Conservation (phyloP, 2,113 vertebrate species). For the Ictalurus punctatus region DNA sequence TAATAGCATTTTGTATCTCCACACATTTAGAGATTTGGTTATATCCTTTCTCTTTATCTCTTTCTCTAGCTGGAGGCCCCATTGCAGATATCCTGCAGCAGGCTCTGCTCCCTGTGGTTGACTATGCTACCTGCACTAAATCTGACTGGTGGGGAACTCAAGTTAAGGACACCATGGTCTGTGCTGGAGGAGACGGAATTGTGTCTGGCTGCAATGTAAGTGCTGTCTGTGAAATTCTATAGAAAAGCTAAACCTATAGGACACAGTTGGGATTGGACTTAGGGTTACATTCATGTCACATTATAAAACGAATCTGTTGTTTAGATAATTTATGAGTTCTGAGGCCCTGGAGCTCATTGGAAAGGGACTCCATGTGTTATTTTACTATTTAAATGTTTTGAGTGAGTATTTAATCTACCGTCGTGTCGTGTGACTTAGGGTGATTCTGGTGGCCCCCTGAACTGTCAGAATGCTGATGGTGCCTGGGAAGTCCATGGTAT, state of each 20-base stretch:
- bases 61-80: constrained; percentile 20
- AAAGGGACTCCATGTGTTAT: background rate
- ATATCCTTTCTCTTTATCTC: background rate
- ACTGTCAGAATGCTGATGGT: constrained; percentile 68
- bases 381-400: background rate
- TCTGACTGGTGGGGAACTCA: constrained; percentile 56
- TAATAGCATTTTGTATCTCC: background rate
- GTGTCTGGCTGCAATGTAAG: constrained; percentile 58
- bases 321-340: background rate
- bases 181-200: constrained; percentile 55
- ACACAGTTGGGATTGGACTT: background rate
- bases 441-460: constrained; percentile 90
- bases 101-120: constrained; percentile 55
- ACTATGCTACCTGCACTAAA: constrained; percentile 46
- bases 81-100: constrained; percentile 50
- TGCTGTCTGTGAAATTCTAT: background rate
- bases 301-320: background rate
- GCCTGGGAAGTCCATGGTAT: constrained; percentile 83
- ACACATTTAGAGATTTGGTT: background rate
- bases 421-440: constrained; percentile 71
- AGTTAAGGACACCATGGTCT: constrained; percentile 51
- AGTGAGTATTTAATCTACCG: background rate
- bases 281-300: background rate
- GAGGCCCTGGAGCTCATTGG: background rate
- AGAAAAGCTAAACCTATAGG: background rate